These are phyloP conservation scores for Misgurnus mizolepis DNA, from an alignment of 2,113 vertebrate genomes.

Conservation along the genomic window DNA sequence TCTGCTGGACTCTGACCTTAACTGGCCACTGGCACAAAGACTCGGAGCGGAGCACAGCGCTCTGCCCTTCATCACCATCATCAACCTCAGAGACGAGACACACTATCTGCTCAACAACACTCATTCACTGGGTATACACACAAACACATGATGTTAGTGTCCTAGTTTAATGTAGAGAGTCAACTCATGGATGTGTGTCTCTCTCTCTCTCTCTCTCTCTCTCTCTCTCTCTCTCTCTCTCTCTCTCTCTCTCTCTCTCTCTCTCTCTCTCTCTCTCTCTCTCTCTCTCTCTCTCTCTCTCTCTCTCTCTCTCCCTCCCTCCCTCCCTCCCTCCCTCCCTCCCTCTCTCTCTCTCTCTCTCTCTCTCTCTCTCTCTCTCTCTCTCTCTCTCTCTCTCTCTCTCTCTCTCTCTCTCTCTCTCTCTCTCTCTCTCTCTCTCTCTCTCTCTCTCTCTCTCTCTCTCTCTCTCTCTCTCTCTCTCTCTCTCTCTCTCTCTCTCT, in stretches of 20 bases:
- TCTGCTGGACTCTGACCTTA: constrained; percentile 86
- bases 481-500: too few species aligned
- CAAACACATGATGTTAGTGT: neutral
- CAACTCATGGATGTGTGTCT: too few species aligned
- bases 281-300: neutral
- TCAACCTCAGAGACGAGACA: constrained; percentile 90
- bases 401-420: too few species aligned
- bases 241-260: too few species aligned
- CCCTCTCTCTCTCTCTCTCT: neutral
- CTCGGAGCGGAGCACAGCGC: constrained; percentile 80
- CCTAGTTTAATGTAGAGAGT: too few species aligned
- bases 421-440: neutral
- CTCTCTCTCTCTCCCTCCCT: too few species aligned
- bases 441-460: too few species aligned
- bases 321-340: too few species aligned
- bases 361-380: neutral
- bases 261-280: neutral
- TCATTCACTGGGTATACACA: constrained; percentile 80
- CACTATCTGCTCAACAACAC: constrained; percentile 87
- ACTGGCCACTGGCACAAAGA: constrained; percentile 89
- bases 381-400: too few species aligned
- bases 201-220: too few species aligned
- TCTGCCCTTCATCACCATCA: constrained; percentile 84
- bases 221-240: too few species aligned
- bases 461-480: too few species aligned